A percentile compares a stretch with the other conserved stretches of the same genome.
Evolutionary conservation across 2,888 invertebrate genomes (phyloP).

Genomic region (Limnephilus marmoratus): DNA sequence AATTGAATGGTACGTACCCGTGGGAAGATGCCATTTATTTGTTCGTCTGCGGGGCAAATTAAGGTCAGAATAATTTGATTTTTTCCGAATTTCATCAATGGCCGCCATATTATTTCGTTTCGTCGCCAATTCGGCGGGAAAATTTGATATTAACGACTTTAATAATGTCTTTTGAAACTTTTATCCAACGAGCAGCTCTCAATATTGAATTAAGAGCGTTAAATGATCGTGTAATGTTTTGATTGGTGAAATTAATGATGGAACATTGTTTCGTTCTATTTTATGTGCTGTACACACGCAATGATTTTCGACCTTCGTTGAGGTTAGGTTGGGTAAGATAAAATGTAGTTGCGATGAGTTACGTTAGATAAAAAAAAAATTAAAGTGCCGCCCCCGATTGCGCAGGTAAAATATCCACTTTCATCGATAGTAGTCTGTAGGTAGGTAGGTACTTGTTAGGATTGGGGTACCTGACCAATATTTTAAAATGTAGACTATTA

Average conservation of each 20-base stretch:
- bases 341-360: neutral
- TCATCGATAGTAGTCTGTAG: too few species aligned
- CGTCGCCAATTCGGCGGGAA: neutral
- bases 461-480: too few species aligned
- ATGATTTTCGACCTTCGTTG: neutral
- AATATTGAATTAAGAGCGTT: neutral
- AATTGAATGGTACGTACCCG: neutral
- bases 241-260: neutral
- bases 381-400: too few species aligned
- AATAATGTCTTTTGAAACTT: neutral
- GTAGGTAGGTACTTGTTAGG: too few species aligned
- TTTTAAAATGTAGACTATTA: too few species aligned
- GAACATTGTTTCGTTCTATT: neutral
- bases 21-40: constrained; percentile 2
- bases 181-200: neutral
- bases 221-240: neutral
- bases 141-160: neutral
- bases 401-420: too few species aligned
- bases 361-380: neutral
- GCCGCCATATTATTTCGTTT: neutral
- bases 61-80: neutral
- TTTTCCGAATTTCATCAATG: neutral
- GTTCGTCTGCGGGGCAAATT: neutral
- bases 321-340: neutral
- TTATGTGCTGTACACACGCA: neutral